phyloP scores from a whole-genome alignment of 2,113 vertebrate genomes.

The Mirounga angustirostris region DNA sequence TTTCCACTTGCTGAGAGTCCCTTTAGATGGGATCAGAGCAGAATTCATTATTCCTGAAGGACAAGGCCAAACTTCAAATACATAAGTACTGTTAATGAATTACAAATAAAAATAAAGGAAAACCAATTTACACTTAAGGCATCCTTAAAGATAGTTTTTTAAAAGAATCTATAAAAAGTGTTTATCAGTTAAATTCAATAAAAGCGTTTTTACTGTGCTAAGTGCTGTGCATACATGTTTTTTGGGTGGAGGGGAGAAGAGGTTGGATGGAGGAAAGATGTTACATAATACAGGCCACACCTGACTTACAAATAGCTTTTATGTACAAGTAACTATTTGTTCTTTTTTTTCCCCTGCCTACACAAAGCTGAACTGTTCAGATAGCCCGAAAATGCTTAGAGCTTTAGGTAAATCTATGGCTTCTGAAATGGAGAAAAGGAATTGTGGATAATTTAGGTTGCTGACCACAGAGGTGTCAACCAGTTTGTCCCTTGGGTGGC shows the following conservation, averaged over 20 bases:
- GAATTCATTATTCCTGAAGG: slow-evolving; percentile 49
- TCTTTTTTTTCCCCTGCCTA: background rate
- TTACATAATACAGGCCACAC: background rate
- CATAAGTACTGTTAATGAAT: slow-evolving; percentile 11
- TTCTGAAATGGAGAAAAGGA: slow-evolving; percentile 53
- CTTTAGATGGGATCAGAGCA: background rate
- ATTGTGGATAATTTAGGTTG: background rate
- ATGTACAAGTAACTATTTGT: background rate
- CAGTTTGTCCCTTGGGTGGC: background rate
- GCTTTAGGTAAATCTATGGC: slow-evolving; percentile 20
- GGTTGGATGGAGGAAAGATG: background rate
- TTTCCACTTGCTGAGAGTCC: slow-evolving; percentile 32
- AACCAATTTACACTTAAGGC: slow-evolving; percentile 40
- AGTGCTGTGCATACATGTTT: background rate
- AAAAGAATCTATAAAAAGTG: background rate
- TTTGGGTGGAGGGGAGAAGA: rapidly evolving
- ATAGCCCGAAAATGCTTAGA: slow-evolving; percentile 39
- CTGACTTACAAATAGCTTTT: slow-evolving; percentile 10
- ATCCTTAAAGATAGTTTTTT: background rate
- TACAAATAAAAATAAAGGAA: slow-evolving; percentile 59
- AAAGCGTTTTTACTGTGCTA: background rate
- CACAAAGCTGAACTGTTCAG: slow-evolving; percentile 31
- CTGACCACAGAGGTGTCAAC: background rate
- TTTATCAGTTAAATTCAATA: background rate
- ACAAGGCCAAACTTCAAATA: slow-evolving; percentile 56